Evolutionary conservation across 2,113 vertebrate genomes (phyloP), one percentile per base, ranked within the genome.

Genomic region (Corythoichthys intestinalis): DNA sequence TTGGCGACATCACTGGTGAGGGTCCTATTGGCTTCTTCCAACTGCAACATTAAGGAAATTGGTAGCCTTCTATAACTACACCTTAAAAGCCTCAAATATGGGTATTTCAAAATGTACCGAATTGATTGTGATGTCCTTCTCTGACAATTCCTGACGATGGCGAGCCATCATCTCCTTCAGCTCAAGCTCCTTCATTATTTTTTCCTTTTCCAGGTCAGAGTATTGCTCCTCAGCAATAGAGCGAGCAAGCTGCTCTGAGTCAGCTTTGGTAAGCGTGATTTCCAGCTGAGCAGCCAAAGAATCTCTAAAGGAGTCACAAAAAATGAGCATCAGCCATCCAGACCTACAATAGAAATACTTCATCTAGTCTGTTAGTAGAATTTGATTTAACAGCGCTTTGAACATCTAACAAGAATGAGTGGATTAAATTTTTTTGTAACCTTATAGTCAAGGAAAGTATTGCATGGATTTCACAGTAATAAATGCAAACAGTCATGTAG

Each of bases 131-230:
- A 95, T 92, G 84, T 99, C 96, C 89, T 99, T 98, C 79, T 99
- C 97, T 0, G 86, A 70, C 6, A 99, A 94, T 58, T 98, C 96
- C 85, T 99, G 97, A 46, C 95, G 95, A 80, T 99, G 96, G 65
- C 97, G 92, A 0, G 96, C 96, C 97, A 98, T 98, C 96, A 98
- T 98, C 89, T 99, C 97, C 86, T 98, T 99, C 77, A 99, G 96
- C 80, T 98, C 97, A 76, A 99, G 88, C 83, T 98, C 97, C 85
- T 99, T 99, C 97, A 98, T 99, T 74, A 99, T 99, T 87, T 99
- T 99, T 89, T 99, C 97, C 89, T 98, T 98, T 85, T 99, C 97
- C 85, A 99, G 88, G 83, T 99, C 96, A 0, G 97, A 98, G 80
- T 98, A 98, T 72, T 99, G 97, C 13, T 99, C 97, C 84, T 99